A percentile compares a stretch with the other conserved stretches of the same genome.
Evolutionary conservation across 2,888 invertebrate genomes (phyloP).

Genomic region (Plagiodera versicolora): DNA sequence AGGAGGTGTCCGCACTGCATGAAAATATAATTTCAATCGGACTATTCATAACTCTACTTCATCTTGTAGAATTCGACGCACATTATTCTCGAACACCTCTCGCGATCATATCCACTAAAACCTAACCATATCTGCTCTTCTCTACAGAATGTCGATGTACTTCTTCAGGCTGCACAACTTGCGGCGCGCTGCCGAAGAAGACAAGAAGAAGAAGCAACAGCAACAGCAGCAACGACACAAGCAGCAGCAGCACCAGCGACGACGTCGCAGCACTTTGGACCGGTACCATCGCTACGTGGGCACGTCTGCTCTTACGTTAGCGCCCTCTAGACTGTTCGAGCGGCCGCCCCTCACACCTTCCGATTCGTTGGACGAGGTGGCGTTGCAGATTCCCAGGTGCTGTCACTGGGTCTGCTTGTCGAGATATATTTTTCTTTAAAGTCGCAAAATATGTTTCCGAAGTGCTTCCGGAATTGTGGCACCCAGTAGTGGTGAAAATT

Average conservation of each 20-base stretch:
- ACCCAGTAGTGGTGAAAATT: no score
- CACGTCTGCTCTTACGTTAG: constrained; percentile 66
- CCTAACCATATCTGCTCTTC: neutral
- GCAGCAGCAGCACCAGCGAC: constrained; percentile 20
- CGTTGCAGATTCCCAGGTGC: constrained; percentile 90
- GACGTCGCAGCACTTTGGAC: constrained; percentile 42
- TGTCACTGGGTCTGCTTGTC: no score
- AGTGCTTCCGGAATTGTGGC: no score
- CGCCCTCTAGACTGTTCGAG: constrained; percentile 82
- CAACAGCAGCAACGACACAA: constrained; percentile 43
- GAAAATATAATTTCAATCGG: no score
- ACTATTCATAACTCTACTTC: no score
- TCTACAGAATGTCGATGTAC: constrained; percentile 85
- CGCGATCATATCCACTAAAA: no score
- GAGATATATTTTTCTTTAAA: no score
- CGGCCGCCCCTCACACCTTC: constrained; percentile 80
- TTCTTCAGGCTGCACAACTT: constrained; percentile 93
- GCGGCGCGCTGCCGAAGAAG: constrained; percentile 80
- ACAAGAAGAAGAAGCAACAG: constrained; percentile 63
- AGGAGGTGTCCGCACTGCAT: no score
- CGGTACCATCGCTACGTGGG: constrained; percentile 56
- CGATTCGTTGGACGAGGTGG: constrained; percentile 90
- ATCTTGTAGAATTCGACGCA: no score
- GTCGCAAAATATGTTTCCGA: no score
- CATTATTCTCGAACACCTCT: no score